Conservation (phyloP, 1,140 invertebrate species). For the Macrostomum lignano region DNA sequence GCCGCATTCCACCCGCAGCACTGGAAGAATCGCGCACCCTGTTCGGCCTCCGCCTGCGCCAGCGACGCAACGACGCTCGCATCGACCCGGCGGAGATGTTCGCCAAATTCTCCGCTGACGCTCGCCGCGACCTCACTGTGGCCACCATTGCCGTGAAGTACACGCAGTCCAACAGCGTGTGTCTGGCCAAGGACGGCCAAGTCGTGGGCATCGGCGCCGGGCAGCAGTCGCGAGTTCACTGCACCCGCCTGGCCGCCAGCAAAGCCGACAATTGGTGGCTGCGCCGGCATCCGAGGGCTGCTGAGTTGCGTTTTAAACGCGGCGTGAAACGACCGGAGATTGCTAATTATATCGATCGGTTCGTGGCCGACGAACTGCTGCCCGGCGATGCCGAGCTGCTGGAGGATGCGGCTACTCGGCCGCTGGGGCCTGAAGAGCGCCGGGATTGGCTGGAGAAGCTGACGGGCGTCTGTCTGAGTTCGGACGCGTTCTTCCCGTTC, state of each 20-base stretch:
- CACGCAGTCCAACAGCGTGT: conserved; percentile 86
- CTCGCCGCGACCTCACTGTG: conserved; percentile 61
- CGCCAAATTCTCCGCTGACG: conserved; percentile 38
- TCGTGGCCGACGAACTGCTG: conserved; percentile 54
- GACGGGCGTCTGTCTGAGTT: conserved; percentile 61
- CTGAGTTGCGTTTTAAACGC: conserved; percentile 54
- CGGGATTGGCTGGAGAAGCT: conserved; percentile 48
- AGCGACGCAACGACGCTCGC: conserved; percentile 57
- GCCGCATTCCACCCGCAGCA: no score
- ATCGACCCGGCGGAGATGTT: conserved; percentile 39
- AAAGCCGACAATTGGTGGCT: no score
- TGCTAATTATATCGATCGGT: conserved; percentile 80
- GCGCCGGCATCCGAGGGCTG: conserved; percentile 60
- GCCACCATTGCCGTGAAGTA: conserved; percentile 87
- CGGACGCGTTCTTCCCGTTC: conserved; percentile 94
- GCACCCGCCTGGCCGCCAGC: no score
- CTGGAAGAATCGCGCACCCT: conserved; percentile 52
- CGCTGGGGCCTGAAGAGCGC: conserved; percentile 35
- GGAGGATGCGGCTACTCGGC: no score
- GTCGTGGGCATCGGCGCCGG: conserved; percentile 77
- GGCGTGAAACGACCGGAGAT: conserved; percentile 65
- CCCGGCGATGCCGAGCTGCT: no score
- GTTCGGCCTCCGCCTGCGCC: conserved; percentile 66
- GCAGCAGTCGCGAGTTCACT: no score
- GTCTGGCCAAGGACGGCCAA: conserved; percentile 62